Percentiles rank a stretch among this genome's conserved stretches.
Evolutionary conservation across 2,888 invertebrate genomes (phyloP).

Genomic region (Drosophila atroscutellata): DNA sequence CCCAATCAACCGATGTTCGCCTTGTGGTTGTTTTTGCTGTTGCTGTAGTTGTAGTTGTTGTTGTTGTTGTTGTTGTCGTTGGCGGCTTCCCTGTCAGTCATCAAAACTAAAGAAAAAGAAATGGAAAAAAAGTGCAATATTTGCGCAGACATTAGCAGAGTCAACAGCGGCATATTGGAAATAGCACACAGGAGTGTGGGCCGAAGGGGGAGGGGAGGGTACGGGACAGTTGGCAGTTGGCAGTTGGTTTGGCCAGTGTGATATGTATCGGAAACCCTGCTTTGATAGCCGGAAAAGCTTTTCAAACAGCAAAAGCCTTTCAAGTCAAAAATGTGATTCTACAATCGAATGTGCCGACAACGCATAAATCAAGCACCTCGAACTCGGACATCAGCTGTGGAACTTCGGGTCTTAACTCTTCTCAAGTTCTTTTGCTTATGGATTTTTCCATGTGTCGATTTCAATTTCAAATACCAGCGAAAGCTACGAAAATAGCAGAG

Average conservation of each 20-base stretch:
- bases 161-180: slow-evolving; percentile 64
- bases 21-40: neutral
- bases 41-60: neutral
- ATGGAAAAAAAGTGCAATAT: slow-evolving; percentile 61
- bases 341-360: slow-evolving; percentile 54
- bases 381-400: slow-evolving; percentile 34
- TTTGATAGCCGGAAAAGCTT: slow-evolving; percentile 66
- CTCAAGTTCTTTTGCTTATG: slow-evolving; percentile 11
- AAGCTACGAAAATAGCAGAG: neutral
- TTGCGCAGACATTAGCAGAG: slow-evolving; percentile 73
- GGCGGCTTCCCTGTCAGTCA: slow-evolving; percentile 43
- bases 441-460: slow-evolving; percentile 14
- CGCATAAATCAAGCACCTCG: slow-evolving; percentile 62
- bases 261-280: slow-evolving; percentile 62
- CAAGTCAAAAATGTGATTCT: slow-evolving; percentile 47
- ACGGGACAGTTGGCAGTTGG: neutral
- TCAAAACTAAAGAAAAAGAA: slow-evolving; percentile 8
- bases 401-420: slow-evolving; percentile 41
- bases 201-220: neutral
- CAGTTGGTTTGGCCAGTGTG: slow-evolving; percentile 6
- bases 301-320: slow-evolving; percentile 62
- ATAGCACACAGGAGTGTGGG: slow-evolving; percentile 34
- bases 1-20: slow-evolving; percentile 36
- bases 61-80: slow-evolving; percentile 1
- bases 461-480: slow-evolving; percentile 44